phyloP scores from a whole-genome alignment of 1,140 invertebrate species.

The Phenacoccus solenopsis region DNA sequence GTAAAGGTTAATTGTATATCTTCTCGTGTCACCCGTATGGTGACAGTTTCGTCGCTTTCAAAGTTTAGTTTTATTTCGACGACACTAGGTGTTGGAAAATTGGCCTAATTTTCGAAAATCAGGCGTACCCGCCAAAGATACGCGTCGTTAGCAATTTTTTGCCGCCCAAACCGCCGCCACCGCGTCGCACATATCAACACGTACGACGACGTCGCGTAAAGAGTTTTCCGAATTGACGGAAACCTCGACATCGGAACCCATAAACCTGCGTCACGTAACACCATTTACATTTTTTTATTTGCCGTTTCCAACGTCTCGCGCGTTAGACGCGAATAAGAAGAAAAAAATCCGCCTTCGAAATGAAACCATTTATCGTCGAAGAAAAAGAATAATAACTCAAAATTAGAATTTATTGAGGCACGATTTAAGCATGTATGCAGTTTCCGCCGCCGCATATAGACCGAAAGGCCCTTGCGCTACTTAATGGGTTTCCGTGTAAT shows the following conservation, averaged over 20 bases:
- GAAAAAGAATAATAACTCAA: slow-evolving; percentile 14
- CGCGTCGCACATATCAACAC: too few relatives aligned
- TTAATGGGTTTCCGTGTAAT: slow-evolving; percentile 11
- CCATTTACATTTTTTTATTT: slow-evolving; percentile 4
- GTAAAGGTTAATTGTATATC: background rate
- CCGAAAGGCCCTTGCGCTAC: background rate
- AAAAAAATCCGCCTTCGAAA: slow-evolving; percentile 5
- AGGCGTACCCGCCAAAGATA: background rate
- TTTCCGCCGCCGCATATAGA: slow-evolving; percentile 5
- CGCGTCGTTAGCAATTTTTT: too few relatives aligned
- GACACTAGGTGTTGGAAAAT: background rate
- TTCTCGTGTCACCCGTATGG: too few relatives aligned
- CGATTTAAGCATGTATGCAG: slow-evolving; percentile 11
- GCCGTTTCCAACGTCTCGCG: background rate
- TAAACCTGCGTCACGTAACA: background rate
- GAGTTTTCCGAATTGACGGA: too few relatives aligned
- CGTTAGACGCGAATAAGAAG: background rate
- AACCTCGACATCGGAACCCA: background rate
- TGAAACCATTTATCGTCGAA: background rate
- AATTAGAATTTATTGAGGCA: slow-evolving; percentile 17
- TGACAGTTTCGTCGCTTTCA: background rate
- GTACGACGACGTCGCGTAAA: too few relatives aligned
- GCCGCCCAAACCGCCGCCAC: too few relatives aligned
- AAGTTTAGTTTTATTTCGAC: background rate
- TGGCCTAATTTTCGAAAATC: background rate